Evolutionary conservation across 2,113 vertebrate species (phyloP), one percentile per base, ranked within the genome.

Genomic region (Ammodytes marinus): DNA sequence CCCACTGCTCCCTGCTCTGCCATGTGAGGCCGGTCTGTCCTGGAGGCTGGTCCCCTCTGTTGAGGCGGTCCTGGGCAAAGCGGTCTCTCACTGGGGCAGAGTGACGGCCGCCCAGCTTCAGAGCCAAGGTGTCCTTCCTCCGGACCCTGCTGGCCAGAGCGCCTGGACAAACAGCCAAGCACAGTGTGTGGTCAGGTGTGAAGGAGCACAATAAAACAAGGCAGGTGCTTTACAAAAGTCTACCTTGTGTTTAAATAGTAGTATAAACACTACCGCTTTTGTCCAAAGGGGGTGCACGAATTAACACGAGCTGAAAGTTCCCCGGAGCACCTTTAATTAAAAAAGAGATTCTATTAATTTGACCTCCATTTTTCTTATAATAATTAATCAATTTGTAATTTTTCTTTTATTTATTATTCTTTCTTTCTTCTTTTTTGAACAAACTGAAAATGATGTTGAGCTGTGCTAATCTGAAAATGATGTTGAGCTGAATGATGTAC

Each of bases 1-100:
- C 97, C 97, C 98, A 99, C 85, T 99, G 98, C 86, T 99, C 98
- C 83, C 96, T 96, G 95, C 96, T 99, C 94, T 99, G 97, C 90
- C 96, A 96, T 81, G 97, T 97, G 88, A 98, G 97, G 40, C 94
- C 86, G 0, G 91, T 91, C 91, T 97, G 95, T 68, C 96, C 96
- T 49, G 92, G 94, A 40, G 69, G 96, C 87, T 84, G 92, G 79
- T 92, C 84, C 74, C 74, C 70, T 95, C 96, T 67, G 92, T 35
- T 52, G 94, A 94, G 50, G 82, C 91, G 83, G 17, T 93, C 91
- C 70, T 89, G 90, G 14, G 46, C 43, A 17, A 92, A 93, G 54
- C 92, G 59, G 76, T 94, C 93, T 79, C 94, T 60, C n/a, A 96
- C 96, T 6, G 94, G 70, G 40, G 95, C 96, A 10, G 92, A 95